Conservation (phyloP, 53 echinoderm and acorn worm species). For the Crossaster papposus region DNA sequence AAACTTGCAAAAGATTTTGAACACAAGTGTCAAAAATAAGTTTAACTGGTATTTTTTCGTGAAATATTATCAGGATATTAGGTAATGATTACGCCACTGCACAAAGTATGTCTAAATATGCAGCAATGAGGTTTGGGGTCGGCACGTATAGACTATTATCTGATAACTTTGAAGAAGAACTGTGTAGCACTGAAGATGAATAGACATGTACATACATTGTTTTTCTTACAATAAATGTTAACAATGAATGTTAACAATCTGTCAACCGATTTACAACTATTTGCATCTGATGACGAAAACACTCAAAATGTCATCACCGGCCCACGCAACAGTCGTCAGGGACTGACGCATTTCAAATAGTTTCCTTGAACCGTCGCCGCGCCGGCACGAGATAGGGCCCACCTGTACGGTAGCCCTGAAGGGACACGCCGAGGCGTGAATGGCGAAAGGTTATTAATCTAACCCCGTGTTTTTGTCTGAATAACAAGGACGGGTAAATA, state of each 20-base stretch:
- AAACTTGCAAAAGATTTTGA: too few species aligned
- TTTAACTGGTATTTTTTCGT: too few species aligned
- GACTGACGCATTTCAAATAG: not conserved
- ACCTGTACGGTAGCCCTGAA: conserved; percentile 54
- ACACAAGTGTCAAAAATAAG: too few species aligned
- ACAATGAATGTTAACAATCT: not conserved
- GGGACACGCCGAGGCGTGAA: conserved; percentile 34
- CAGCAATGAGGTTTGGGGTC: too few species aligned
- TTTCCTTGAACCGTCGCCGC: conserved; percentile 37
- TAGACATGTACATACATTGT: too few species aligned
- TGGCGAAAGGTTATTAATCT: conserved; percentile 49
- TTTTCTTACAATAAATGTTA: not conserved
- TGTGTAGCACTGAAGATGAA: too few species aligned
- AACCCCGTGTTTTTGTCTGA: conserved; percentile 19
- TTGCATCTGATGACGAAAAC: not conserved
- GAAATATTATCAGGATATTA: too few species aligned
- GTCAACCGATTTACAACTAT: not conserved
- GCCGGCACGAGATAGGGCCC: conserved; percentile 30
- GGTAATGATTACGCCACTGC: too few species aligned
- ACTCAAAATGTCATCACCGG: not conserved
- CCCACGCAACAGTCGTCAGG: conserved; percentile 5
- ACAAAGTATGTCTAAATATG: too few species aligned
- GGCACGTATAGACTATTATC: too few species aligned
- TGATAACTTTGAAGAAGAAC: too few species aligned
- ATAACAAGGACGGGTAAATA: conserved; percentile 40